Evolutionary conservation across 2,113 vertebrate species (phyloP), one percentile per base, ranked within the genome.

Genomic region (Otocyon megalotis): DNA sequence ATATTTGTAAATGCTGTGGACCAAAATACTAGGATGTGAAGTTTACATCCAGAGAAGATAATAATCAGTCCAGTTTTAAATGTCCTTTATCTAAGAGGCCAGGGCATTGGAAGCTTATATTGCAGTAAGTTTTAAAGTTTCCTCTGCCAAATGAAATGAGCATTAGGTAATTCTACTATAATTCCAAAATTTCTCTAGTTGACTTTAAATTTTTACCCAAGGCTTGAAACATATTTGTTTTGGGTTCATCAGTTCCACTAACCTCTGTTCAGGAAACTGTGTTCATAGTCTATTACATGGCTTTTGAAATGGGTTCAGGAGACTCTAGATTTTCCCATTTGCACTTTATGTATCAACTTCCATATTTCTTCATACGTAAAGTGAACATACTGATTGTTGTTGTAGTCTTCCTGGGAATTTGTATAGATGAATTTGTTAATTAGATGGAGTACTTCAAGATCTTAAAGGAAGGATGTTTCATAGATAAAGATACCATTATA

Each of bases 371-470:
- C 12, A 13, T 20, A 32, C 37, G n/a, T 26, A 32, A 96, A 93
- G 53, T 77, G 53, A 37, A 82, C 37, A 13, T 10, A 63, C 35
- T 76, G 48, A 53, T 58, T 56, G 20, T 63, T 28, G 4, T 72
- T 26, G 37, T 65, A 72, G 10, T 81, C 71, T 97, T 77, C 53
- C 67, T 85, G 43, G 62, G 85, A 19, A 83, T 43, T 56, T 62
- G 35, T 56, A n/a, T 95, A 81, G 65, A 28, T 83, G 86, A 65
- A 79, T 80, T 79, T 94, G 28, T 90, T 93, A 94, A 94, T 89
- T 71, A 77, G 48, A 26, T 28, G 28, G 72, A 69, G 67, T 50
- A 24, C 32, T 91, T 91, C 77, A 82, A 58, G 77, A 62, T 85
- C 80, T 82, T 72, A 43, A 60, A 63, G 54, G 69, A 58, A 83